Percentiles rank a stretch among this genome's conserved stretches.
phyloP scores from a whole-genome alignment of 2,888 invertebrate species.

The Gymnoscelis rufifasciata region DNA sequence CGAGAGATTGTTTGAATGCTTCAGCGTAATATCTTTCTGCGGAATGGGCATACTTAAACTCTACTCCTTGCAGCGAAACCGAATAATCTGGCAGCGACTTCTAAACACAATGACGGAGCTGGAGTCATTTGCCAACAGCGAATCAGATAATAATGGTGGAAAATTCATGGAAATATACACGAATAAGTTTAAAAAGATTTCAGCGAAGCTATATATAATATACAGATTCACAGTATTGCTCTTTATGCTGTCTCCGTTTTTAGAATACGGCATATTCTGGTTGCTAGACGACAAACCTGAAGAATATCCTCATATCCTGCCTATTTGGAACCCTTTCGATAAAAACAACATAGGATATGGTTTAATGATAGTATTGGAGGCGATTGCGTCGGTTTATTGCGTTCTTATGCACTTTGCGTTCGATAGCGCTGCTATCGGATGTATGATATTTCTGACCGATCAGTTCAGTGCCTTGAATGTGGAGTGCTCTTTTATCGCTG shows the following conservation, averaged over 20 bases:
- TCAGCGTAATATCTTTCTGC: slow-evolving; percentile 55
- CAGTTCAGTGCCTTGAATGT: slow-evolving; percentile 48
- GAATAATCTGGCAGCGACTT: slow-evolving; percentile 42
- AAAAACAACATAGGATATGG: slow-evolving; percentile 38
- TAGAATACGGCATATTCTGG: slow-evolving; percentile 40
- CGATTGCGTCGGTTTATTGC: slow-evolving; percentile 46
- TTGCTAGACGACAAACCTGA: slow-evolving; percentile 24
- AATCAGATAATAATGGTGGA: slow-evolving; percentile 30
- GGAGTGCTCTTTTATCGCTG: slow-evolving; percentile 49
- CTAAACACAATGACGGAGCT: slow-evolving; percentile 37
- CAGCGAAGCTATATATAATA: slow-evolving; percentile 38
- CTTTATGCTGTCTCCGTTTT: slow-evolving; percentile 51
- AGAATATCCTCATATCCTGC: slow-evolving; percentile 52
- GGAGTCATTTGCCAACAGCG: slow-evolving; percentile 39
- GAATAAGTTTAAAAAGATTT: slow-evolving; percentile 36
- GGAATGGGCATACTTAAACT: slow-evolving; percentile 55
- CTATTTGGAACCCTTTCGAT: slow-evolving; percentile 52
- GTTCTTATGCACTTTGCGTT: slow-evolving; percentile 52
- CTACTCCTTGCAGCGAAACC: slow-evolving; percentile 36
- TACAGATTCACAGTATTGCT: slow-evolving; percentile 47
- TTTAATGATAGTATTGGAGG: slow-evolving; percentile 41
- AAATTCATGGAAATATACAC: slow-evolving; percentile 40
- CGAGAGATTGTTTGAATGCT: slow-evolving; percentile 50
- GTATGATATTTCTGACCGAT: slow-evolving; percentile 60
- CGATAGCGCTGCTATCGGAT: slow-evolving; percentile 49